Evolutionary conservation across 2,888 invertebrate species (phyloP), one percentile per base, ranked within the genome.

Genomic region (Alloplasta piceator): DNA sequence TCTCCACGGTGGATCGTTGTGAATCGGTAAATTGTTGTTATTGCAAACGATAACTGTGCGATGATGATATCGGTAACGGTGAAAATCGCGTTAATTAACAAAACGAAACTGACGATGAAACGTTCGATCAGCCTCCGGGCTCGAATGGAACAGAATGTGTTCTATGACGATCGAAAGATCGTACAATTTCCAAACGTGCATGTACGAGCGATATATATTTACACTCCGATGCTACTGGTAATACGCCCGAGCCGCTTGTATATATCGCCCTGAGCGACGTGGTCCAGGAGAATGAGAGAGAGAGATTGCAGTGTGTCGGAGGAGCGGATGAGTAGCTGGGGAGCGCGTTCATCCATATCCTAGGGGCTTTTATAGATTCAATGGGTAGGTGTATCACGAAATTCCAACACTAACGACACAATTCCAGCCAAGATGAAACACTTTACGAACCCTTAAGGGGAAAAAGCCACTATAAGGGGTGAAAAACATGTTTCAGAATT

Each of bases 261-360:
- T 26, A 26, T 26, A 68, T 63, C 74, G 79, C 79, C 79, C 74
- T 70, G 74, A 74, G 79, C 74, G 79, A 74, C 74, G 52, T 14
- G 7, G 48, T 16, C 63, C 46, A 55, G 14, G 72, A 12, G 72
- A 16, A 66, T 43, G 67, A 55, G 60, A 52, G 52, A 14, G 55
- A 46, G 41, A 36, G 52, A 52, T 10, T 16, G 56, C 16, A 46
- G 46, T 39, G 10, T 50, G 64, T 64, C 10, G 63, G 48, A 14
- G 4, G 66, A 60, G 60, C 12, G 61, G 58, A 52, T 50, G 70
- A 70, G 64, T 56, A 36, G 50, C 48, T 58, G 70, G 41, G 56
- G 52, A n/a, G 70, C 71, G 71, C 80, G 76, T 80, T 76, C 75
- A 56, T 72, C 76, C 76, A 63, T 72, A 68, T 80, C 76, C 80